Conservation (phyloP, 2,797 vertebrate species). For the Sebastiscus tertius region DNA sequence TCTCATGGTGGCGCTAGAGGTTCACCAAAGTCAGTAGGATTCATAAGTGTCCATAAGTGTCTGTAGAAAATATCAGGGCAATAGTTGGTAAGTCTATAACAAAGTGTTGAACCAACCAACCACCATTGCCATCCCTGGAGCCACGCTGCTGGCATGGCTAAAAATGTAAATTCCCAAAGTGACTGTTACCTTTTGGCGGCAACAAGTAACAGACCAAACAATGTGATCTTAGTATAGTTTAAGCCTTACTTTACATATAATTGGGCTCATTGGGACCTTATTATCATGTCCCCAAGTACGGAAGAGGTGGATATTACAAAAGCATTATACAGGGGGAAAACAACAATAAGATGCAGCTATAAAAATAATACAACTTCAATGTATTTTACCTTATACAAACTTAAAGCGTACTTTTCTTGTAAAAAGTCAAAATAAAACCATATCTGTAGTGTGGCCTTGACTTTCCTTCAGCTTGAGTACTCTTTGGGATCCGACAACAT, state of each 20-base stretch:
- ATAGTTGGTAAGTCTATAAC: neutral
- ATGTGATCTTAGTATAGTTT: neutral
- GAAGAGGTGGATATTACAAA: neutral
- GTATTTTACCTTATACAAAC: neutral
- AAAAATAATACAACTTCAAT: neutral
- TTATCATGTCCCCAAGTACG: neutral
- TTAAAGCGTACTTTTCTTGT: neutral
- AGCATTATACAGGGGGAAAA: neutral
- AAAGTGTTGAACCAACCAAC: neutral
- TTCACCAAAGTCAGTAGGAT: no score
- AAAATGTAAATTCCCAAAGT: neutral
- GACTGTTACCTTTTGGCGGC: neutral
- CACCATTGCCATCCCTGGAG: no score
- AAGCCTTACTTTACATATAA: neutral
- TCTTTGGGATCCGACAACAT: neutral
- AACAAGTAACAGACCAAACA: neutral
- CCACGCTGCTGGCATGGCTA: no score
- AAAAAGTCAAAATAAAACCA: neutral
- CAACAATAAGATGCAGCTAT: neutral
- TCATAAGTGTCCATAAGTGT: no score
- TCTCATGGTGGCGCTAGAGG: no score
- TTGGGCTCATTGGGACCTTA: slow-evolving; percentile 2
- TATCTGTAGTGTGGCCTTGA: neutral
- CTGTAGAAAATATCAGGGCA: no score
- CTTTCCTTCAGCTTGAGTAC: neutral